These are phyloP conservation scores for Australoheros facetus DNA, from an alignment of 2,797 vertebrate species.

Conservation along the genomic window DNA sequence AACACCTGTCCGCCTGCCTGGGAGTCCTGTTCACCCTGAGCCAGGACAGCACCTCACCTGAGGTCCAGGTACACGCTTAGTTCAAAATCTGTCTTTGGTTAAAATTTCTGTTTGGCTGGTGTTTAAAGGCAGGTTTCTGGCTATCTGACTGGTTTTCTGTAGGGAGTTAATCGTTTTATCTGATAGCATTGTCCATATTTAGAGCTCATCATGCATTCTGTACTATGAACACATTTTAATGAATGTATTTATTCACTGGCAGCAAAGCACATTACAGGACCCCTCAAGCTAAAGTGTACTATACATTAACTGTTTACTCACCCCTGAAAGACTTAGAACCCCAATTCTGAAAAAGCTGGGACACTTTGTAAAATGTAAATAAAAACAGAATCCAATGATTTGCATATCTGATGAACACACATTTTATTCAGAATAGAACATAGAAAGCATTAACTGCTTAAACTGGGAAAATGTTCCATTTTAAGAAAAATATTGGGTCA, in stretches of 20 bases:
- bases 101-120: too few species aligned
- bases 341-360: background rate
- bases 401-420: background rate
- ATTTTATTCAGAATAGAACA: background rate
- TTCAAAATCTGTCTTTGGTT: background rate
- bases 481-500: too few species aligned
- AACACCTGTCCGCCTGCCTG: slow-evolving; percentile 89
- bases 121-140: too few species aligned
- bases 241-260: background rate
- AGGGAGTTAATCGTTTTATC: too few species aligned
- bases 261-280: background rate
- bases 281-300: background rate
- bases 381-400: background rate
- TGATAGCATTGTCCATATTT: too few species aligned
- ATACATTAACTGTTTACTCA: background rate
- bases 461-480: too few species aligned
- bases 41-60: slow-evolving; percentile 93
- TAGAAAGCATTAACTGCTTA: too few species aligned
- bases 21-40: slow-evolving; percentile 91
- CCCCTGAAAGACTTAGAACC: background rate
- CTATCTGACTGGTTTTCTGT: too few species aligned
- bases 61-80: slow-evolving; percentile 86
- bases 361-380: background rate
- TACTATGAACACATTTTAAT: too few species aligned
- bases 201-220: too few species aligned